Percentiles rank a stretch among this genome's conserved stretches.
phyloP scores from a whole-genome alignment of 2,797 vertebrate genomes.

The Mycteria americana region DNA sequence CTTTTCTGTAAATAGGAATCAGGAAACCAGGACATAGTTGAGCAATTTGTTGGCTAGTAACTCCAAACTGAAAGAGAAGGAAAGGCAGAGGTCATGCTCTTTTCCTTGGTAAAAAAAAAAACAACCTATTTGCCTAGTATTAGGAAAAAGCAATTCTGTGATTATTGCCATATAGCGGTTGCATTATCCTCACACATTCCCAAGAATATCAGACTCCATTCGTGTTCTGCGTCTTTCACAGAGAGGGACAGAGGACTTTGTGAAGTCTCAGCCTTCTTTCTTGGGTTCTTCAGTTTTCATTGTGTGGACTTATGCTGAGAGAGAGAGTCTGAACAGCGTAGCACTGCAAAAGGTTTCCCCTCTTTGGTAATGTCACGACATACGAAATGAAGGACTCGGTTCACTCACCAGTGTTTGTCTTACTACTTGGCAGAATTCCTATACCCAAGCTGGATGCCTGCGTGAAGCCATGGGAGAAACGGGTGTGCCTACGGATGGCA shows the following conservation, averaged over 20 bases:
- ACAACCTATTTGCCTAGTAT: not conserved
- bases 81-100: not conserved
- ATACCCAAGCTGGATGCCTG: no score
- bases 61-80: not conserved
- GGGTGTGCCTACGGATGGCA: fast-evolving
- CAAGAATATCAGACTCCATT: not conserved
- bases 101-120: not conserved
- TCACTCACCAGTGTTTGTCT: not conserved
- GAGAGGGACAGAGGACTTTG: not conserved
- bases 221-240: not conserved
- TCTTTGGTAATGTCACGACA: not conserved
- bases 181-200: not conserved
- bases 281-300: not conserved
- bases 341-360: not conserved
- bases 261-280: not conserved
- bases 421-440: not conserved
- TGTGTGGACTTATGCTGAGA: not conserved
- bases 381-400: not conserved
- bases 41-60: not conserved
- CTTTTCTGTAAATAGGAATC: not conserved
- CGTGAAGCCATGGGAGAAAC: fast-evolving
- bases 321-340: not conserved
- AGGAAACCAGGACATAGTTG: slow-evolving; percentile 7
- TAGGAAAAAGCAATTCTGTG: not conserved
- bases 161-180: fast-evolving